A percentile compares a stretch with the other conserved stretches of the same genome.
phyloP scores from a whole-genome alignment of 2,797 vertebrate genomes.

The Cyprinella venusta region DNA sequence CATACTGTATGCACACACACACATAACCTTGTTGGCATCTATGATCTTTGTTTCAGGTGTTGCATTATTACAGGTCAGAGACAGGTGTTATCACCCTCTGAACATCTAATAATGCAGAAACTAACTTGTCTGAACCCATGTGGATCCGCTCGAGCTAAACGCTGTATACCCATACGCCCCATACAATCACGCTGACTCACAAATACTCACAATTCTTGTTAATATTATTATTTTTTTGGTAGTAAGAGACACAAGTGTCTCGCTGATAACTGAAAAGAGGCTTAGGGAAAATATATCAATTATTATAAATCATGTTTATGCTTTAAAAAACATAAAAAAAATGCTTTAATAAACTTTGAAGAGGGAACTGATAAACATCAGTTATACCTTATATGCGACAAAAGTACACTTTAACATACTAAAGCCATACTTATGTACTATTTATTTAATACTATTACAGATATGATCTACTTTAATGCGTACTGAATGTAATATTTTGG shows the following conservation, averaged over 20 bases:
- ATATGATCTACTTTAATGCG: neutral
- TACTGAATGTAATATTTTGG: neutral
- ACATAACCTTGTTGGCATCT: neutral
- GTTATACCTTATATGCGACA: neutral
- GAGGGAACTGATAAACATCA: neutral
- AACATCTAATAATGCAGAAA: conserved; percentile 64
- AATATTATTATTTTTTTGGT: neutral
- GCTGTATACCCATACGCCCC: neutral
- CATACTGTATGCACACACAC: neutral
- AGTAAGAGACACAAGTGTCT: neutral
- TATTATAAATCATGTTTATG: neutral
- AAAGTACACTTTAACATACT: neutral
- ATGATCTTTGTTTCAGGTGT: conserved; percentile 68
- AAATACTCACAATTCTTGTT: neutral
- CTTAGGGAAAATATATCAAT: neutral
- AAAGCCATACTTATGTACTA: neutral
- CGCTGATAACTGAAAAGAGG: neutral
- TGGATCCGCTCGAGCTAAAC: conserved; percentile 40
- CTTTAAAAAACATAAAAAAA: neutral
- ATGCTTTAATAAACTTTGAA: neutral
- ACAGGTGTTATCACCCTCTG: conserved; percentile 69
- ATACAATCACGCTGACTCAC: neutral
- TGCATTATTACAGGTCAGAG: conserved; percentile 75
- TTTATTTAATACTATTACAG: neutral
- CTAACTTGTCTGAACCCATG: conserved; percentile 70